A percentile compares a stretch with the other conserved stretches of the same genome.
Evolutionary conservation across 1,140 invertebrate genomes (phyloP).

Genomic region (Xylocopa sonorina): DNA sequence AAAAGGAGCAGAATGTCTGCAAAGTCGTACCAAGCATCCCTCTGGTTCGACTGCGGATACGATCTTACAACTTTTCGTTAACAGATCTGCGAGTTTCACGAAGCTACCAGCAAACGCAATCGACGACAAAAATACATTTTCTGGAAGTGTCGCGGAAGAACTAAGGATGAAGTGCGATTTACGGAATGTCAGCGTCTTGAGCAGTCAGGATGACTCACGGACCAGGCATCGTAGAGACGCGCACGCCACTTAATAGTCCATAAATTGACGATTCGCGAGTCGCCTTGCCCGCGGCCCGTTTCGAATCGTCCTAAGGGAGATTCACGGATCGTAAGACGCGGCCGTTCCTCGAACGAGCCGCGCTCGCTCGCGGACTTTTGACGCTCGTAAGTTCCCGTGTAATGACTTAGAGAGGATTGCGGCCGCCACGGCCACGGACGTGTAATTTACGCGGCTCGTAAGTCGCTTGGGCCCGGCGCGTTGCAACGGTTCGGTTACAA

Average conservation of each 20-base stretch:
- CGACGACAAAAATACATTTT: background rate
- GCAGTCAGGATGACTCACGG: background rate
- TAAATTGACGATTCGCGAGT: slow-evolving; percentile 32
- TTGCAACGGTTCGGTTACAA: slow-evolving; percentile 34
- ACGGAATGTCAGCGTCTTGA: background rate
- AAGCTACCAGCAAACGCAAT: too few species aligned
- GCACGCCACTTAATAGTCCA: slow-evolving; percentile 24
- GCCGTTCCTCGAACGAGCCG: background rate
- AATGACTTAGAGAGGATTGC: slow-evolving; percentile 48
- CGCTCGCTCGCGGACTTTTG: slow-evolving; percentile 28
- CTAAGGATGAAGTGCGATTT: background rate
- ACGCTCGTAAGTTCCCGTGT: slow-evolving; percentile 49
- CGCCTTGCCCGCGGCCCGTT: slow-evolving; percentile 4
- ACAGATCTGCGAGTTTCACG: too few species aligned
- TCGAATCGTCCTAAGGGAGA: background rate
- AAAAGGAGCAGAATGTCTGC: too few species aligned
- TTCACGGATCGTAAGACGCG: slow-evolving; percentile 8
- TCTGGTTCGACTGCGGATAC: too few species aligned
- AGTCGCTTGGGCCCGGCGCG: slow-evolving; percentile 3
- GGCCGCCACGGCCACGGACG: slow-evolving; percentile 11
- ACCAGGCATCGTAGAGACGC: background rate
- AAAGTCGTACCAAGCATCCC: too few species aligned
- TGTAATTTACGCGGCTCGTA: slow-evolving; percentile 51
- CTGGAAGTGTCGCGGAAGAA: background rate
- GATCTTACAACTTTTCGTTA: too few species aligned